Evolutionary conservation across 2,797 vertebrate species (phyloP).

Genomic region (Bucorvus abyssinicus): DNA sequence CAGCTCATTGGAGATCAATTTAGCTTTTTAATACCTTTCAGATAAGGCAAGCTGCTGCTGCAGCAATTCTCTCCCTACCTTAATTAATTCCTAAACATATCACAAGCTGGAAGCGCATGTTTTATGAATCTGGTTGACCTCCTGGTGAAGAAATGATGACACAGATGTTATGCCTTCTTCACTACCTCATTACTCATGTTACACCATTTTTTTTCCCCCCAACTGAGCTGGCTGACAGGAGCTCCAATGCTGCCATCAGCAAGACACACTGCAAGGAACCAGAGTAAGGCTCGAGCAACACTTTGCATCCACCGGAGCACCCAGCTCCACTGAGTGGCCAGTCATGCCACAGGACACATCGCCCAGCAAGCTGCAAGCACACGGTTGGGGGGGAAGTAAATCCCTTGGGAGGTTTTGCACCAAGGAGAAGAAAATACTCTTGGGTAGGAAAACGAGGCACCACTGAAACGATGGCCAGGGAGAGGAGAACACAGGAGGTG

Average conservation of each 20-base stretch:
- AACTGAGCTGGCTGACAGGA: background rate
- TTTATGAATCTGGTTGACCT: conserved; percentile 73
- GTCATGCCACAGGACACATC: fast-evolving
- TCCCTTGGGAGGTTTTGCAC: background rate
- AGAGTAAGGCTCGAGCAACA: background rate
- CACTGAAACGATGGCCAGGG: background rate
- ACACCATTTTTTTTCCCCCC: background rate
- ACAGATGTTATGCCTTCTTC: conserved; percentile 60
- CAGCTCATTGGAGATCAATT: conserved; percentile 64
- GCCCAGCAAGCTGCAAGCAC: fast-evolving
- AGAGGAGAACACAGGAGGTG: background rate
- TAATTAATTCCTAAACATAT: conserved; percentile 78
- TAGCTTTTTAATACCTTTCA: conserved; percentile 67
- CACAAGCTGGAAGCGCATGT: conserved; percentile 43
- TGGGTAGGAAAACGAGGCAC: background rate
- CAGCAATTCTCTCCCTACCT: conserved; percentile 67
- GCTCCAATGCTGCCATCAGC: background rate
- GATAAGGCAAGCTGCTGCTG: conserved; percentile 64
- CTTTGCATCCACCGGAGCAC: background rate
- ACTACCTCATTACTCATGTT: conserved; percentile 62
- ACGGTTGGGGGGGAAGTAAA: fast-evolving
- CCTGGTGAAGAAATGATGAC: conserved; percentile 72
- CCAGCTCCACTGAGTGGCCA: fast-evolving
- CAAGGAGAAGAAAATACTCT: background rate
- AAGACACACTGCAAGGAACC: background rate